Percentiles rank a stretch among this genome's conserved stretches.
These are phyloP conservation scores for Hetaerina titia DNA, from an alignment of 2,888 invertebrate genomes.

Conservation along the genomic window DNA sequence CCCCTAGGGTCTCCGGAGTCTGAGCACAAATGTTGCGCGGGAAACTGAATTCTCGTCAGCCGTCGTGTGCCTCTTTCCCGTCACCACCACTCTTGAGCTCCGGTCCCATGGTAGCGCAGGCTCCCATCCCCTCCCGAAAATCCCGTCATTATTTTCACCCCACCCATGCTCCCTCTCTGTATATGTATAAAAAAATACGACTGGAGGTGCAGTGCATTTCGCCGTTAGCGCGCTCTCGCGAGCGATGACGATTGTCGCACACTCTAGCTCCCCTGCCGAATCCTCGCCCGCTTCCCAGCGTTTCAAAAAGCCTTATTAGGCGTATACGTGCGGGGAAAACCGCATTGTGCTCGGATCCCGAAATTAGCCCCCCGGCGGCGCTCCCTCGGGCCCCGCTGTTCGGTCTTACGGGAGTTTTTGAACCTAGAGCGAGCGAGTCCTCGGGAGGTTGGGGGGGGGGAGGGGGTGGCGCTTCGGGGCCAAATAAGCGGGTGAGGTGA, in stretches of 20 bases:
- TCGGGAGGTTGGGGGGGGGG: neutral
- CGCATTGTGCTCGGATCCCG: constrained; percentile 39
- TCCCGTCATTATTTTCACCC: neutral
- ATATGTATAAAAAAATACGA: neutral
- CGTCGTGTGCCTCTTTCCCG: neutral
- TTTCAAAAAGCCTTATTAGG: constrained; percentile 11
- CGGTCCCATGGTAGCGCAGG: neutral
- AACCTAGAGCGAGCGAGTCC: neutral
- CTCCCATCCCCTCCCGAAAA: neutral
- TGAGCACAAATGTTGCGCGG: neutral
- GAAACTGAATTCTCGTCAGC: neutral
- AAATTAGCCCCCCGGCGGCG: constrained; percentile 42
- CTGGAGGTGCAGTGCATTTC: neutral
- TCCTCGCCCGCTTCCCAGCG: neutral
- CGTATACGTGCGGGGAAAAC: constrained; percentile 13
- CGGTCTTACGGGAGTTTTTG: constrained; percentile 3
- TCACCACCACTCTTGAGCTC: neutral
- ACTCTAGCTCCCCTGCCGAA: neutral
- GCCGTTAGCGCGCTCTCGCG: neutral
- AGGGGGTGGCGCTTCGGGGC: neutral
- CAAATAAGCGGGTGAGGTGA: neutral
- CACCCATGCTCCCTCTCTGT: neutral
- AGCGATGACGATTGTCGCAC: neutral
- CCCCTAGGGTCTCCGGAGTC: neutral
- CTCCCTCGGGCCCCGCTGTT: neutral